These are phyloP conservation scores for Cygnus atratus DNA, from an alignment of 2,113 vertebrate genomes.

Conservation along the genomic window DNA sequence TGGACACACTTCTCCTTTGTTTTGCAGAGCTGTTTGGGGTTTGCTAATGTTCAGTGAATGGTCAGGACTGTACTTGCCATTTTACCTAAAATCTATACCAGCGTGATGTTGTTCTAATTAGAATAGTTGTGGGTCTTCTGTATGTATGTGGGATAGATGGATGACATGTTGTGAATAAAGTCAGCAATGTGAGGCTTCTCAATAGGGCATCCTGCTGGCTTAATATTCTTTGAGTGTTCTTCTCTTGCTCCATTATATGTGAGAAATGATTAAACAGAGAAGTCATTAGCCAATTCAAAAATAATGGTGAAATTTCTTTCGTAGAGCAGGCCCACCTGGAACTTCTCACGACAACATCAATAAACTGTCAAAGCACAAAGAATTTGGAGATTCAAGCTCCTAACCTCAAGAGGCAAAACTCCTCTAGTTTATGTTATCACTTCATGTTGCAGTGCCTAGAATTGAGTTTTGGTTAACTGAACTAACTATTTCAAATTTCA, in stretches of 20 bases:
- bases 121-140: not conserved
- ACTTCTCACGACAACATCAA: not conserved
- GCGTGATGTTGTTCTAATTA: not conserved
- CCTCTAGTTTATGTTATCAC: not conserved
- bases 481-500: not conserved
- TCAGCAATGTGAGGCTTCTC: not conserved
- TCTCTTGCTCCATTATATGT: not conserved
- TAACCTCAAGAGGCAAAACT: not conserved
- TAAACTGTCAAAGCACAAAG: not conserved
- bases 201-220: not conserved
- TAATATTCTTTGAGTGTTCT: not conserved
- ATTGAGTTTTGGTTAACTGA: not conserved
- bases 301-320: not conserved
- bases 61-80: not conserved
- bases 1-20: not conserved
- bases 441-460: not conserved
- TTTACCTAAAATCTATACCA: constrained; percentile 13
- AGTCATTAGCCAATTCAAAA: not conserved
- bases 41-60: not conserved
- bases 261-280: not conserved
- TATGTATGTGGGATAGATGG: accelerated
- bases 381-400: not conserved
- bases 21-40: not conserved
- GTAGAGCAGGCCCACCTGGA: not conserved
- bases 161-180: not conserved